Conservation (phyloP, 2,888 invertebrate genomes). For the Cataglyphis albicans region DNA sequence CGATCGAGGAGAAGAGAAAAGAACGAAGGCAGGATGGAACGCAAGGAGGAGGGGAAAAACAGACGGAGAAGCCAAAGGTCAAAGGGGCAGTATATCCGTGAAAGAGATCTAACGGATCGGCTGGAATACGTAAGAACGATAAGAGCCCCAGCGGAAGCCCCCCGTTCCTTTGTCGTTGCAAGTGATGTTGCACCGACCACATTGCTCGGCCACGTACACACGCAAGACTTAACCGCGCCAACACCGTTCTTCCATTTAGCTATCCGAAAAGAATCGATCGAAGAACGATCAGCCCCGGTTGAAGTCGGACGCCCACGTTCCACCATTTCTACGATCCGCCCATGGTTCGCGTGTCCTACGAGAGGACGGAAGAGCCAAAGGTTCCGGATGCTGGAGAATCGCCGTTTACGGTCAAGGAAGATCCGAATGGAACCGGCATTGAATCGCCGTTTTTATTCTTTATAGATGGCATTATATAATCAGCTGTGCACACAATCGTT, state of each 20-base stretch:
- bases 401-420: constrained; percentile 47
- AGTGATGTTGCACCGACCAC: constrained; percentile 53
- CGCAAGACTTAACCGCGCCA: constrained; percentile 76
- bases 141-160: constrained; percentile 76
- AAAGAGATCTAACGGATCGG: constrained; percentile 77
- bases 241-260: constrained; percentile 85
- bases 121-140: constrained; percentile 73
- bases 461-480: constrained; percentile 32
- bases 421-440: constrained; percentile 31
- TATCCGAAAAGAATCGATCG: constrained; percentile 77
- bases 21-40: constrained; percentile 44
- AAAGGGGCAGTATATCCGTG: constrained; percentile 73
- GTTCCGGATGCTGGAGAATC: constrained; percentile 31
- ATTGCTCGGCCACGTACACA: constrained; percentile 66
- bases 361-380: constrained; percentile 36
- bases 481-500: constrained; percentile 17
- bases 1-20: constrained; percentile 58
- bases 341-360: constrained; percentile 49
- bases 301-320: constrained; percentile 49
- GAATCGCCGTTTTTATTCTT: constrained; percentile 18
- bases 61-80: constrained; percentile 68
- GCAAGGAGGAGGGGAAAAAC: constrained; percentile 21
- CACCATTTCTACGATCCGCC: constrained; percentile 41
- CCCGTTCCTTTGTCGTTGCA: constrained; percentile 78
- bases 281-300: constrained; percentile 50